Evolutionary conservation across 92 coral and sea anemone genomes (phyloP), one percentile per base, ranked within the genome.

Genomic region (Porites rus): DNA sequence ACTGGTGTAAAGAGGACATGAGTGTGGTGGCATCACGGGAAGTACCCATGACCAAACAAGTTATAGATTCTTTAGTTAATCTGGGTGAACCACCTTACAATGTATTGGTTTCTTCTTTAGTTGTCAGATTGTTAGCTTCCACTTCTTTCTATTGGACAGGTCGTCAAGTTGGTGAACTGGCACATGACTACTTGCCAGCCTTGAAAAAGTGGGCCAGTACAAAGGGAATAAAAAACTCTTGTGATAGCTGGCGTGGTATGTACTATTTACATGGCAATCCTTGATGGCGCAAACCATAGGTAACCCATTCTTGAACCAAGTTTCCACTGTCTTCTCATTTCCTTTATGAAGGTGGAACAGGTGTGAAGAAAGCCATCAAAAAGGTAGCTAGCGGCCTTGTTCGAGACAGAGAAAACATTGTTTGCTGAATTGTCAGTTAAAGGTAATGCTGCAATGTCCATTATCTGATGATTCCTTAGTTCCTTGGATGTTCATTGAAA

Each of bases 221-320:
- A 19, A 66, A 70, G 63, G 86, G 79, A 16, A 81, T 81, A 0
- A 66, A 61, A 46, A 81, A 81, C 86, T 81, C 80, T 0, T 51
- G 50, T 81, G 80, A 81, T 53, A 80, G 75, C 72, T 81, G 86
- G 86, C 80, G 69, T 81, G 86, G 86, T 68, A 21, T 60, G 83
- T 74, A 22, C 28, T 25, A 25, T 25, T 25, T n/a, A 25, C 28
- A 25, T 25, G 28, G 28, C 28, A 25, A 25, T 25, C 28, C 28
- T 25, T 25, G 28, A 25, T 25, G 28, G 28, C 1, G 28, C 28
- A 25, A 25, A 25, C 1, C 28, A 25, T 25, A 25, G 28, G 28
- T 2, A 25, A 25, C 1, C 1, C 1, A 25, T 25, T 25, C 28
- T 25, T 1, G 28, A 25, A 1, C 28, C 28, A 25, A 25, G 28